These are phyloP conservation scores for Microctonus hyperodae DNA, from an alignment of 2,888 invertebrate species.

Conservation along the genomic window DNA sequence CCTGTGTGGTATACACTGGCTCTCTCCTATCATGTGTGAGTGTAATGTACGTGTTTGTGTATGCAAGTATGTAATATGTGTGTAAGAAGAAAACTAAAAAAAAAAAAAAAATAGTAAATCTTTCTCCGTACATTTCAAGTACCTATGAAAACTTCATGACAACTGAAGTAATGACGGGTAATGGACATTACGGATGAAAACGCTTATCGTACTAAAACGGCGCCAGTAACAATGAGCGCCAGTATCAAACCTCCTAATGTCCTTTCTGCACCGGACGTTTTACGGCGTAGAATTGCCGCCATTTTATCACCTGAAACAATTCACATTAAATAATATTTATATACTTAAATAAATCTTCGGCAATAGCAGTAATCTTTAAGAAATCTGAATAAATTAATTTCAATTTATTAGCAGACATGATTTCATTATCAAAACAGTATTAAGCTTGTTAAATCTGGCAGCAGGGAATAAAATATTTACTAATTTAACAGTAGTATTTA, in stretches of 20 bases:
- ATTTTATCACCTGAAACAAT: constrained; percentile 82
- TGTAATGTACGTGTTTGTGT: not conserved
- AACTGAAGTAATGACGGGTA: constrained; percentile 54
- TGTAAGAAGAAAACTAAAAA: constrained; percentile 30
- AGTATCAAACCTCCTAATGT: constrained; percentile 51
- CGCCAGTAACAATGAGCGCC: constrained; percentile 50
- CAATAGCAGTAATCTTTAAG: not conserved
- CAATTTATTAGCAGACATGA: not conserved
- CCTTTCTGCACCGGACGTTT: constrained; percentile 63
- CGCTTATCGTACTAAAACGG: constrained; percentile 58
- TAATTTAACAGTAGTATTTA: too few species aligned
- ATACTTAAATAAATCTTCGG: not conserved
- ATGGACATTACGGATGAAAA: constrained; percentile 55
- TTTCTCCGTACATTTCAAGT: constrained; percentile 20
- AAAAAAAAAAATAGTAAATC: constrained; percentile 30
- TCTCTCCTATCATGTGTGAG: constrained; percentile 4
- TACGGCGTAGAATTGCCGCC: constrained; percentile 86
- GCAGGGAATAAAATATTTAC: too few species aligned
- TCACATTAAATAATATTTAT: constrained; percentile 2
- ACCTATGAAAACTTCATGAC: constrained; percentile 49
- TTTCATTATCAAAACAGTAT: not conserved
- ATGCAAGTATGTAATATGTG: constrained; percentile 7
- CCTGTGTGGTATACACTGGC: not conserved
- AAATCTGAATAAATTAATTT: not conserved
- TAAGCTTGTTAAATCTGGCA: too few species aligned